Percentiles rank a stretch among this genome's conserved stretches.
Conservation (phyloP, 2,113 vertebrate species). For the Climacteris rufus region DNA sequence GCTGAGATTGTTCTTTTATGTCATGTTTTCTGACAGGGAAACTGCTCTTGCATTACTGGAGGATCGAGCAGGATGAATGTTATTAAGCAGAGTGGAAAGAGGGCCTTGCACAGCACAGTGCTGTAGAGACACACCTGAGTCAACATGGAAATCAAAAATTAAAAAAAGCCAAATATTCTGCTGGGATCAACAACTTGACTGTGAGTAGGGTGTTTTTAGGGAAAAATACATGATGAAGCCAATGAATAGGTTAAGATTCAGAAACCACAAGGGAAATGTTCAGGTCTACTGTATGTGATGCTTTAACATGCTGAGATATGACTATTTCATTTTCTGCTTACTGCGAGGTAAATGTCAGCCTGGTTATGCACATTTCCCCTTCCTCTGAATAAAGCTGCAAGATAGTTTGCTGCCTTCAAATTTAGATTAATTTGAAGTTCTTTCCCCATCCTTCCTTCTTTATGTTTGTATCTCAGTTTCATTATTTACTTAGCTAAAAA, state of each 20-base stretch:
- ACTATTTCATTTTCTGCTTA: neutral
- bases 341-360: neutral
- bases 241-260: neutral
- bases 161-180: neutral
- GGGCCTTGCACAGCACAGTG: neutral
- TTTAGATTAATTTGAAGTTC: neutral
- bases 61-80: neutral
- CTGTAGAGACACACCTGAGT: neutral
- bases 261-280: neutral
- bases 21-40: neutral
- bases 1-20: neutral
- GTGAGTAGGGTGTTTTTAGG: neutral
- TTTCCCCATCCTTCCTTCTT: neutral
- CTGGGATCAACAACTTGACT: neutral
- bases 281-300: neutral
- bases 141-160: neutral
- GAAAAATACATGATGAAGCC: neutral
- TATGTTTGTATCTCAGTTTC: neutral
- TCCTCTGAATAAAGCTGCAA: neutral
- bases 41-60: neutral
- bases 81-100: neutral
- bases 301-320: neutral
- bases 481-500: neutral
- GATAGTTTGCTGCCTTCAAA: neutral
- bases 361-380: neutral